Conservation (phyloP, 2,797 vertebrate species). For the Enteromius anoplus region DNA sequence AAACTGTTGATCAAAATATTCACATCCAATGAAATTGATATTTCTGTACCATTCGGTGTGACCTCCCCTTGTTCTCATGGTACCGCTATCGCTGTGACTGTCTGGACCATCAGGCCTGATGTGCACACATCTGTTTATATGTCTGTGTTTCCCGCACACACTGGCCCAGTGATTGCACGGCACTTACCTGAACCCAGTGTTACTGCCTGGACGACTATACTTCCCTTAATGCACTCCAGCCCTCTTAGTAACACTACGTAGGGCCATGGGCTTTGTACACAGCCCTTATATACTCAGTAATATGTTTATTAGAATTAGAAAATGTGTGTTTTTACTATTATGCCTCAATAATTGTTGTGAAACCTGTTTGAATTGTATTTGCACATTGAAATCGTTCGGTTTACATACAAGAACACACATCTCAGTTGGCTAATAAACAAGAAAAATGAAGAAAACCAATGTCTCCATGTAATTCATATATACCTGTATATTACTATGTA, state of each 20-base stretch:
- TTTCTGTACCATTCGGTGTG: background rate
- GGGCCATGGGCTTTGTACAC: conserved; percentile 31
- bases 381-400: conserved; percentile 76
- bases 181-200: conserved; percentile 29
- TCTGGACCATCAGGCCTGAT: conserved; percentile 22
- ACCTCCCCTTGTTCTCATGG: background rate
- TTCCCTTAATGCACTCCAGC: conserved; percentile 14
- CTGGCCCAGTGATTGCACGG: conserved; percentile 4
- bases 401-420: conserved; percentile 77
- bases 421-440: conserved; percentile 77
- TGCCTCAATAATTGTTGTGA: conserved; percentile 72
- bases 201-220: conserved; percentile 34
- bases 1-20: background rate
- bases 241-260: conserved; percentile 23
- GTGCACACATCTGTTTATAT: background rate
- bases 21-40: background rate
- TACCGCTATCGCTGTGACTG: conserved; percentile 24
- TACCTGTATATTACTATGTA: no score
- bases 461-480: background rate
- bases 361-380: conserved; percentile 73
- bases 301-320: conserved; percentile 67
- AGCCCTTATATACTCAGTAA: conserved; percentile 64
- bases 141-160: conserved; percentile 6
- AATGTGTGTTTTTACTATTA: conserved; percentile 62
- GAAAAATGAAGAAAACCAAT: conserved; percentile 39